Evolutionary conservation across 2,797 vertebrate genomes (phyloP), one percentile per base, ranked within the genome.

Genomic region (Buphagus erythrorhynchus): DNA sequence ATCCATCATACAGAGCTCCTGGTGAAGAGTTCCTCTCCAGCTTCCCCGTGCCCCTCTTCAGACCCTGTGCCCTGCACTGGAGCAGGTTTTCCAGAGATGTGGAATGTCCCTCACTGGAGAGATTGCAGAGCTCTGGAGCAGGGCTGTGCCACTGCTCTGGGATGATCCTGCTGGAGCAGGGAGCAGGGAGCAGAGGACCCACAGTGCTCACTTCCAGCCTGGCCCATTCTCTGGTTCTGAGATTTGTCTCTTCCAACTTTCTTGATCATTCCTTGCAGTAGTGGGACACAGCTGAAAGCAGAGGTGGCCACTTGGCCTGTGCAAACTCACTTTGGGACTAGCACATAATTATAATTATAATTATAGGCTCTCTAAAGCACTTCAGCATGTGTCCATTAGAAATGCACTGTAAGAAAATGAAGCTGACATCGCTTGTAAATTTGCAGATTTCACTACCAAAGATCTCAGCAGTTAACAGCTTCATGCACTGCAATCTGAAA

Each of bases 371-470:
- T 42, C 68, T 17, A 93, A 94, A 94, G 74, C 73, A 51, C 77
- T 96, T 90, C 85, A 96, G 88, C 87, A 66, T 51, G 63, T 80
- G 51, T 58, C 84, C 76, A 31, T 58, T 57, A 69, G 84, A 93
- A 84, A 91, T 29, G 26, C 36, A 51, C 43, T 46, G 86, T 17
- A 93, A 90, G 87, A 69, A 95, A 88, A 65, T 26, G 93, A 88
- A 92, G 87, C 66, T 95, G 69, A 35, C 72, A 65, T 81, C 25
- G 14, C 85, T 79, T 86, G 93, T 55, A 88, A 95, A 95, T 95
- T 83, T 93, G 85, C 58, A 95, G 94, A 79, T 57, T 75, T 88
- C 52, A 38, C 28, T 58, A 43, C 43, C 63, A 71, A 94, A 94
- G 71, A 77, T 43, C 51, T 89, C 57, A 82, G 83, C 54, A 79